These are phyloP conservation scores for Pocillopora meandrina DNA, from an alignment of 92 coral and sea anemone species.

Conservation along the genomic window DNA sequence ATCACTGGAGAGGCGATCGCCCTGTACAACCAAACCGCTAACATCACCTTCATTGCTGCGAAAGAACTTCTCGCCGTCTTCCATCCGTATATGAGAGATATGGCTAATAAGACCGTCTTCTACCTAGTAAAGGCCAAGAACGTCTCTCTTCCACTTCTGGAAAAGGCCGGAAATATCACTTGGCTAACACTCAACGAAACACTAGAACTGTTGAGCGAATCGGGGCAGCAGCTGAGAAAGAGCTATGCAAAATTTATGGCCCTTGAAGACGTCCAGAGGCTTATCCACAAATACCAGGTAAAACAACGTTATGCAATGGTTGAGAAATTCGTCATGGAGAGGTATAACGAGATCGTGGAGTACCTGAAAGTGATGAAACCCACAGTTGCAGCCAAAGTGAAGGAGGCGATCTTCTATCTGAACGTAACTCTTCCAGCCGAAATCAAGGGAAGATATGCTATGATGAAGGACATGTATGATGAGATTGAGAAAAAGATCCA, in stretches of 20 bases:
- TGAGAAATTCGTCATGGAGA: conserved; percentile 46
- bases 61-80: conserved; percentile 69
- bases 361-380: conserved; percentile 63
- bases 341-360: conserved; percentile 51
- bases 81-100: conserved; percentile 57
- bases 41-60: conserved; percentile 69
- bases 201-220: conserved; percentile 45
- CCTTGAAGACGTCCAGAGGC: conserved; percentile 64
- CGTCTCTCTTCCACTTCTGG: conserved; percentile 54
- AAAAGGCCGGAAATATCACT: conserved; percentile 66
- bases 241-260: conserved; percentile 61
- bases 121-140: conserved; percentile 53
- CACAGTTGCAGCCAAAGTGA: conserved; percentile 63
- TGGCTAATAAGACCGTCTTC: conserved; percentile 62
- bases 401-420: conserved; percentile 60
- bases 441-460: conserved; percentile 55
- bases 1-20: conserved; percentile 61
- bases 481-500: conserved; percentile 33
- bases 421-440: conserved; percentile 74
- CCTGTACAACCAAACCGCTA: conserved; percentile 69
- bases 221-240: conserved; percentile 46
- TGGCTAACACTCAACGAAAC: conserved; percentile 56
- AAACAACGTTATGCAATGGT: conserved; percentile 60
- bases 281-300: conserved; percentile 64
- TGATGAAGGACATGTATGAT: conserved; percentile 43